A percentile compares a stretch with the other conserved stretches of the same genome.
Conservation (phyloP, 2,797 vertebrate species). For the Kryptolebias ocellatus region DNA sequence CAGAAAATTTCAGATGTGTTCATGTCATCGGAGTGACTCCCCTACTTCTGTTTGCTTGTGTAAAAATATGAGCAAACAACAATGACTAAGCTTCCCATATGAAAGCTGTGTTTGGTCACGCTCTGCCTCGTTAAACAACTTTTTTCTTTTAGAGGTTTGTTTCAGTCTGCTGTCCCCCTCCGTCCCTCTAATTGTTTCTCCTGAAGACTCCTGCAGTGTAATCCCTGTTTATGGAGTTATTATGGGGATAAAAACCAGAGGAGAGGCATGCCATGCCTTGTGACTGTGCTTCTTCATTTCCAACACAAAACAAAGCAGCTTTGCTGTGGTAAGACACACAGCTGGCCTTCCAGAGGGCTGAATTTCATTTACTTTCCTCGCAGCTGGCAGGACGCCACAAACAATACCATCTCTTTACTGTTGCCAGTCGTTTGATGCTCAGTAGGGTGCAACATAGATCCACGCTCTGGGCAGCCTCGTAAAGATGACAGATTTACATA, state of each 20-base stretch:
- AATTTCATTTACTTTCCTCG: slow-evolving; percentile 37
- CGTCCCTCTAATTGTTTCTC: slow-evolving; percentile 23
- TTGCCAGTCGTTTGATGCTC: slow-evolving; percentile 2
- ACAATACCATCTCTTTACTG: slow-evolving; percentile 25
- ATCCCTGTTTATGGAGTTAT: slow-evolving; percentile 21
- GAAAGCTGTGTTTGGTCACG: slow-evolving; percentile 16
- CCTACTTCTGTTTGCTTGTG: slow-evolving; percentile 6
- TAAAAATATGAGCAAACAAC: neutral
- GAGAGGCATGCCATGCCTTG: slow-evolving; percentile 6
- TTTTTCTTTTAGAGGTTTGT: slow-evolving; percentile 27
- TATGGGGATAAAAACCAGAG: slow-evolving; percentile 17
- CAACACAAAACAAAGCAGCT: slow-evolving; percentile 4
- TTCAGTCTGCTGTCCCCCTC: slow-evolving; percentile 5
- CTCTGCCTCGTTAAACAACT: slow-evolving; percentile 2
- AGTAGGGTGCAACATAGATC: slow-evolving; percentile 5
- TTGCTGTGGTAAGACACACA: slow-evolving; percentile 6
- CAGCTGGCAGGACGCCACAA: slow-evolving; percentile 23
- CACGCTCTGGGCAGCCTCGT: slow-evolving; percentile 4
- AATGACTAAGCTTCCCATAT: slow-evolving; percentile 3
- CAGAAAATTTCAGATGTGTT: neutral
- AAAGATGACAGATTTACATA: slow-evolving; percentile 12
- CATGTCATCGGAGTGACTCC: neutral
- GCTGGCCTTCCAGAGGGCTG: slow-evolving; percentile 21
- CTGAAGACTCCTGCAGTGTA: slow-evolving; percentile 12
- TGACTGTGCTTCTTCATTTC: slow-evolving; percentile 9